Evolutionary conservation across 2,888 invertebrate species (phyloP).

Genomic region (Polia nebulosa): DNA sequence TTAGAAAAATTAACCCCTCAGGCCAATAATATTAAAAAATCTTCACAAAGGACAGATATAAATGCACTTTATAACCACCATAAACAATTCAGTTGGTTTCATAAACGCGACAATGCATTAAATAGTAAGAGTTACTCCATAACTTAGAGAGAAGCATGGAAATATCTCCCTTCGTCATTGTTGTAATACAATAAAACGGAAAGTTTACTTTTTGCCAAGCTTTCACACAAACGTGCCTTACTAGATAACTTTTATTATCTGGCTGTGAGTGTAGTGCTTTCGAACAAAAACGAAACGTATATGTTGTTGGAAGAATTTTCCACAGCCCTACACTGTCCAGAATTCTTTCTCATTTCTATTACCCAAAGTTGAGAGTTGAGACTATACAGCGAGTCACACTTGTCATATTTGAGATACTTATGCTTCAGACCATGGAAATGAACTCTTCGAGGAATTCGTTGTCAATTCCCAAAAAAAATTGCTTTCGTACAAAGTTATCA

Average conservation of each 20-base stretch:
- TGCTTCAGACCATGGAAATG: too few species aligned
- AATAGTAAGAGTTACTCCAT: conserved; percentile 7
- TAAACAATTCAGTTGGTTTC: neutral
- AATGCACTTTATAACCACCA: neutral
- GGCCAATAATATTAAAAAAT: neutral
- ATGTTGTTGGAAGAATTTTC: neutral
- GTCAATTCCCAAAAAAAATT: too few species aligned
- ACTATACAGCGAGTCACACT: too few species aligned
- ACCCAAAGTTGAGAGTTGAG: too few species aligned
- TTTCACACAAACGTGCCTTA: conserved; percentile 38
- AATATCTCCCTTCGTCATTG: conserved; percentile 27
- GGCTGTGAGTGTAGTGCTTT: neutral
- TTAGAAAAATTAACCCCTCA: neutral
- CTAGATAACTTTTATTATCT: conserved; percentile 11
- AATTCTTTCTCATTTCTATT: neutral
- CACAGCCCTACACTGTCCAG: neutral
- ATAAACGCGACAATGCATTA: conserved; percentile 18
- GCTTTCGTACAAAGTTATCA: too few species aligned
- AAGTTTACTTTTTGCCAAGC: conserved; percentile 22
- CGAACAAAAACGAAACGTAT: neutral
- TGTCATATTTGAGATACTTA: too few species aligned
- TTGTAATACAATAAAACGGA: conserved; percentile 41
- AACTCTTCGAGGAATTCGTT: too few species aligned
- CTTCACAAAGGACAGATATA: too few species aligned
- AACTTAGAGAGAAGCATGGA: neutral